phyloP scores from a whole-genome alignment of 2,113 vertebrate species.

The Dinomys branickii region DNA sequence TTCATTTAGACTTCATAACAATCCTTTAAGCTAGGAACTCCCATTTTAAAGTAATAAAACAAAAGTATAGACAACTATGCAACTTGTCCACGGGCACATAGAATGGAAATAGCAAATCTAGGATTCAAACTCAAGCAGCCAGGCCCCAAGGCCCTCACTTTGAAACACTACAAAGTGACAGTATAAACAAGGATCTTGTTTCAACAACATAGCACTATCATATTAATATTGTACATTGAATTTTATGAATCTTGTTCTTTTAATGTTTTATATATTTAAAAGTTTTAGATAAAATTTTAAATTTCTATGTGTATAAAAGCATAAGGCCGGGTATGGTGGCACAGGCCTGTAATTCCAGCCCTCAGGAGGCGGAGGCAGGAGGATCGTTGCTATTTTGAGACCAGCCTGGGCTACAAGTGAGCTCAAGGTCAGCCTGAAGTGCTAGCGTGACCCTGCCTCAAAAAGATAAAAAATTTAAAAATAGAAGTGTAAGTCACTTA shows the following conservation, averaged over 20 bases:
- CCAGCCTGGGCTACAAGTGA: too few relatives aligned
- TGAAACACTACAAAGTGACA: slow-evolving; percentile 31
- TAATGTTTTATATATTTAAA: not conserved
- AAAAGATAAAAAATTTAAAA: too few relatives aligned
- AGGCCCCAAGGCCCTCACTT: not conserved
- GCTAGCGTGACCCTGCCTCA: not conserved
- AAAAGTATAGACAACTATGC: not conserved
- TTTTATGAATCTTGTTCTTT: not conserved
- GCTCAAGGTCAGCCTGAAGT: too few relatives aligned
- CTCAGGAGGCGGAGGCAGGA: too few relatives aligned
- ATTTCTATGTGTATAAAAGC: not conserved
- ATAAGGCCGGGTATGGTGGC: not conserved
- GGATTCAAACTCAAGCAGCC: not conserved
- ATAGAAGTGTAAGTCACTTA: not conserved
- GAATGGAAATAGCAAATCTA: slow-evolving; percentile 7
- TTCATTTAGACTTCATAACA: not conserved
- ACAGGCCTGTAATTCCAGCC: too few relatives aligned
- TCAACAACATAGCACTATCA: not conserved
- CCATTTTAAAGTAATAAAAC: slow-evolving; percentile 22
- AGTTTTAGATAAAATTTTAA: not conserved
- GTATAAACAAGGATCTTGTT: slow-evolving; percentile 20
- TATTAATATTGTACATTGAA: not conserved
- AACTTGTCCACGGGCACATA: not conserved
- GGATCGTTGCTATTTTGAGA: too few relatives aligned
- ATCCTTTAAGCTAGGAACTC: not conserved